Conservation (phyloP, 2,797 vertebrate species). For the Sebastes cheni region DNA sequence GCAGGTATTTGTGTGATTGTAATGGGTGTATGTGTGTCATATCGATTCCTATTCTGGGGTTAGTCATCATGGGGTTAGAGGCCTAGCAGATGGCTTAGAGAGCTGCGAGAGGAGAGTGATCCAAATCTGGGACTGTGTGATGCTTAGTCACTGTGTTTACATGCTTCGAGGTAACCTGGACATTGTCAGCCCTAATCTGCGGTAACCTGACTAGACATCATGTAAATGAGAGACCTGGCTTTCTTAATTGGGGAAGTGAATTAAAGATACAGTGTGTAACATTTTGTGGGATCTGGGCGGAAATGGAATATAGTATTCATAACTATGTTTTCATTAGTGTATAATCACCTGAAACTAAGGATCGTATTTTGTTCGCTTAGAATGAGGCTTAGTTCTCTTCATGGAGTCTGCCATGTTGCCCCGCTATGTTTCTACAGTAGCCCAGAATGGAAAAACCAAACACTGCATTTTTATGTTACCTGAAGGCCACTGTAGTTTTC, state of each 20-base stretch:
- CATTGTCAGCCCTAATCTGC: not conserved
- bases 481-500: too few relatives aligned
- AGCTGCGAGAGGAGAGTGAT: not conserved
- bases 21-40: not conserved
- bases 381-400: too few relatives aligned
- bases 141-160: not conserved
- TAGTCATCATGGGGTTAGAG: conserved; percentile 1
- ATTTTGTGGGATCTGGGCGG: too few relatives aligned
- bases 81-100: not conserved
- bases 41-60: not conserved
- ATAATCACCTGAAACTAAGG: too few relatives aligned
- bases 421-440: too few relatives aligned
- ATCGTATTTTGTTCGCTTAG: too few relatives aligned
- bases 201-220: not conserved
- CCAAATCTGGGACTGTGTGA: not conserved
- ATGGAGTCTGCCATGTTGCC: too few relatives aligned
- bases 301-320: too few relatives aligned
- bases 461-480: too few relatives aligned
- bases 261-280: too few relatives aligned
- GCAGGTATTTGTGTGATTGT: not conserved
- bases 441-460: too few relatives aligned
- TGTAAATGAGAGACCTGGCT: not conserved
- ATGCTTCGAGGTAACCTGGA: not conserved
- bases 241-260: not conserved
- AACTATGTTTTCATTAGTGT: too few relatives aligned